Evolutionary conservation across 2,113 vertebrate species (phyloP).

Genomic region (Tichodroma muraria): DNA sequence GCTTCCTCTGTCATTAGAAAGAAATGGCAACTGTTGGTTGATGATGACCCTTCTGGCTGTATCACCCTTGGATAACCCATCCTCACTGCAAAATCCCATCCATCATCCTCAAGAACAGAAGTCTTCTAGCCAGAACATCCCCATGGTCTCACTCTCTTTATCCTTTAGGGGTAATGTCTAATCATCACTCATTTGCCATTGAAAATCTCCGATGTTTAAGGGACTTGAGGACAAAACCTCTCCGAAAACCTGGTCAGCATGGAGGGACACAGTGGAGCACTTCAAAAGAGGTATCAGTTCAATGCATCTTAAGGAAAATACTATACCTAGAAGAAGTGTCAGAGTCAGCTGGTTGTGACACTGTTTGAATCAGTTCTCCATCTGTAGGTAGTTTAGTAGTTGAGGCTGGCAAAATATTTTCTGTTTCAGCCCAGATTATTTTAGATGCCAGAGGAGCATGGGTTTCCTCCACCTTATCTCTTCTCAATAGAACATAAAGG

Average conservation of each 20-base stretch:
- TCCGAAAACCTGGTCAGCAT: background rate
- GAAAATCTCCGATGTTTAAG: background rate
- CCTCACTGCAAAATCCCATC: background rate
- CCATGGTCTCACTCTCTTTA: rapidly evolving
- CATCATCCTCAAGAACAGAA: background rate
- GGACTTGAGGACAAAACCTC: background rate
- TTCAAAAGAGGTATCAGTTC: background rate
- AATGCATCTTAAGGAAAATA: background rate
- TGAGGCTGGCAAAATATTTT: background rate
- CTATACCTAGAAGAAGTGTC: background rate
- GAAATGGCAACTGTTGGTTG: background rate
- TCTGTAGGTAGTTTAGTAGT: background rate
- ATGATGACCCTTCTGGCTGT: background rate
- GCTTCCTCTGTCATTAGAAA: background rate
- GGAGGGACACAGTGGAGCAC: background rate
- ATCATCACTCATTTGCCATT: background rate
- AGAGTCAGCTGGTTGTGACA: background rate
- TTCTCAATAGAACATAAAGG: background rate
- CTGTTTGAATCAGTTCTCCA: background rate
- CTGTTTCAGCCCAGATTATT: background rate
- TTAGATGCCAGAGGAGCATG: background rate
- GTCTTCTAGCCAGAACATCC: background rate
- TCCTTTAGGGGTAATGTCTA: background rate
- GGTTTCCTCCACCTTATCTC: background rate
- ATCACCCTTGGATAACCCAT: background rate